These are phyloP conservation scores for Drosophila mercatorum DNA, from an alignment of 2,888 invertebrate species.

Conservation along the genomic window DNA sequence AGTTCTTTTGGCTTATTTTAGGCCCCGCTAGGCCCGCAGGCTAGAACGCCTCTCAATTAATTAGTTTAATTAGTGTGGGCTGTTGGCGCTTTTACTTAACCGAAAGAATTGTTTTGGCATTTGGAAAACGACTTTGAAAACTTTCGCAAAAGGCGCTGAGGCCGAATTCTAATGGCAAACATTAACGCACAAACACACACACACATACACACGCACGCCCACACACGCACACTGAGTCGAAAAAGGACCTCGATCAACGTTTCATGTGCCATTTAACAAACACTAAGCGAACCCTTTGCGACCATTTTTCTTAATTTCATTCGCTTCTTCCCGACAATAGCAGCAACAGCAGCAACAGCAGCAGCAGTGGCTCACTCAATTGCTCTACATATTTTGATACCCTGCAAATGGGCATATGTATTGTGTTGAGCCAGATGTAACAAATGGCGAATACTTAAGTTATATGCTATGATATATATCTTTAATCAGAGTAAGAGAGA, in stretches of 20 bases:
- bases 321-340: constrained; percentile 29
- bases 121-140: constrained; percentile 56
- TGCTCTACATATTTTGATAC: constrained; percentile 48
- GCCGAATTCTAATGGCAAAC: constrained; percentile 62
- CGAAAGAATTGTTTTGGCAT: constrained; percentile 59
- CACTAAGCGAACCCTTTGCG: constrained; percentile 72
- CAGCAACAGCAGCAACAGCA: constrained; percentile 2
- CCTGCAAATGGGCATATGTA: neutral
- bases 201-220: no score
- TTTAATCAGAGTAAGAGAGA: neutral
- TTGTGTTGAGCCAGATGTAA: neutral
- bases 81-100: constrained; percentile 48
- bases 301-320: constrained; percentile 74
- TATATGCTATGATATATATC: neutral
- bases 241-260: constrained; percentile 70
- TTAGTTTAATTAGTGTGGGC: constrained; percentile 69
- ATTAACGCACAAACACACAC: constrained; percentile 42
- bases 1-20: constrained; percentile 17
- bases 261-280: constrained; percentile 76
- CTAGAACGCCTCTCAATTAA: constrained; percentile 31
- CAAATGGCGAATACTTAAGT: neutral
- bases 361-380: constrained; percentile 40
- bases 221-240: constrained; percentile 4
- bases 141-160: constrained; percentile 44
- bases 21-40: neutral